Conservation (phyloP, 1,140 invertebrate species). For the Metopolophium dirhodum region DNA sequence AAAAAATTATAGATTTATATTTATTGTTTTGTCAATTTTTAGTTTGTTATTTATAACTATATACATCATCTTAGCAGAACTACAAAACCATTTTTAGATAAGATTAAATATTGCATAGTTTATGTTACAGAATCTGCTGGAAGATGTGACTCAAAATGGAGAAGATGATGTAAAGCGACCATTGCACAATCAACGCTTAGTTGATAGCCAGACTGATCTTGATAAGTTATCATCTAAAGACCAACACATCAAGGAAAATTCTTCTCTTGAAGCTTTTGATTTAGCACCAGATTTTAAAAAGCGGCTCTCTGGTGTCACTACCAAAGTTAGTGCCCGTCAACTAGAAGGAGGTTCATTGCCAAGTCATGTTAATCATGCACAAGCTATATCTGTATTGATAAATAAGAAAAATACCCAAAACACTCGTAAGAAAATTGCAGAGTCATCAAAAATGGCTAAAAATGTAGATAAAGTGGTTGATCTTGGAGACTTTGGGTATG, state of each 20-base stretch:
- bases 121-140: constrained; percentile 49
- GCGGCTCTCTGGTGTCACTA: constrained; percentile 32
- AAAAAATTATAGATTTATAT: neutral
- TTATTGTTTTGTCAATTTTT: neutral
- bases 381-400: constrained; percentile 45
- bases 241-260: constrained; percentile 43
- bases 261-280: constrained; percentile 49
- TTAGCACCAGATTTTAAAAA: constrained; percentile 52
- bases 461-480: constrained; percentile 47
- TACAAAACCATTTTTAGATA: neutral
- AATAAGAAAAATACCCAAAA: constrained; percentile 53
- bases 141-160: constrained; percentile 55
- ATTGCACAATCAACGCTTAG: constrained; percentile 46
- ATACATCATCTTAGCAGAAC: neutral
- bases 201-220: constrained; percentile 56
- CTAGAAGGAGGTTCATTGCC: constrained; percentile 72
- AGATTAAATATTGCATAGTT: neutral
- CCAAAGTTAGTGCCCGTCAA: constrained; percentile 65
- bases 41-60: neutral
- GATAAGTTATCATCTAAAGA: constrained; percentile 52
- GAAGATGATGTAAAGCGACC: constrained; percentile 55
- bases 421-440: constrained; percentile 33
- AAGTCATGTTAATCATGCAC: constrained; percentile 66
- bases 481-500: constrained; percentile 40
- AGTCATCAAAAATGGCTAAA: constrained; percentile 53